phyloP scores from a whole-genome alignment of 2,113 vertebrate genomes.

The Hemiscyllium ocellatum region DNA sequence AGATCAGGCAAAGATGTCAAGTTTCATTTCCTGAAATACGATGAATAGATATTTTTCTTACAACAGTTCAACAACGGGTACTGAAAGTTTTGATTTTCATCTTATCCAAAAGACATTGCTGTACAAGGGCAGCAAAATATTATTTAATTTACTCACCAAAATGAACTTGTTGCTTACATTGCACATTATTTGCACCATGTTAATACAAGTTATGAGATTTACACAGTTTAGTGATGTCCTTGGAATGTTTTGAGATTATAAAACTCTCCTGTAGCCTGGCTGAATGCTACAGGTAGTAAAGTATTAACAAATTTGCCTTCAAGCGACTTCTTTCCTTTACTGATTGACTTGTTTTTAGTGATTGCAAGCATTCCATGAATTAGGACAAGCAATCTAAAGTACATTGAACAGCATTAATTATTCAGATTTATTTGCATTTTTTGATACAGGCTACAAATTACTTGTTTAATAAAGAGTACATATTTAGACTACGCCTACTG shows the following conservation, averaged over 20 bases:
- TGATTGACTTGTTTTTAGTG: neutral
- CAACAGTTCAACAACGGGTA: neutral
- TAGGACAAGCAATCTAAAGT: neutral
- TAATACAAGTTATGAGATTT: neutral
- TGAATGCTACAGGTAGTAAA: neutral
- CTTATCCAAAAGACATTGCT: neutral
- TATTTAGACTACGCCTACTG: neutral
- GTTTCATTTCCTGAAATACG: neutral
- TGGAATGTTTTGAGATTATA: neutral
- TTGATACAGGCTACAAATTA: neutral
- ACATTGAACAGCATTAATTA: neutral
- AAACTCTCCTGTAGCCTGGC: neutral
- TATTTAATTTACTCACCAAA: neutral
- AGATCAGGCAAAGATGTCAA: neutral
- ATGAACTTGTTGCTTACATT: neutral
- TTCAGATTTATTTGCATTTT: neutral
- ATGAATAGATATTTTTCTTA: neutral
- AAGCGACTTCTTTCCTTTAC: conserved; percentile 1
- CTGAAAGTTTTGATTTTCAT: neutral
- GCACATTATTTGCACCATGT: neutral
- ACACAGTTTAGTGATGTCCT: neutral
- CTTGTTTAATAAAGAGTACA: neutral
- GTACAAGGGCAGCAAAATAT: neutral
- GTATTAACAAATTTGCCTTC: neutral
- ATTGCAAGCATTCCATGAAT: neutral